phyloP scores from a whole-genome alignment of 1,140 invertebrate genomes.

The Musca vetustissima region DNA sequence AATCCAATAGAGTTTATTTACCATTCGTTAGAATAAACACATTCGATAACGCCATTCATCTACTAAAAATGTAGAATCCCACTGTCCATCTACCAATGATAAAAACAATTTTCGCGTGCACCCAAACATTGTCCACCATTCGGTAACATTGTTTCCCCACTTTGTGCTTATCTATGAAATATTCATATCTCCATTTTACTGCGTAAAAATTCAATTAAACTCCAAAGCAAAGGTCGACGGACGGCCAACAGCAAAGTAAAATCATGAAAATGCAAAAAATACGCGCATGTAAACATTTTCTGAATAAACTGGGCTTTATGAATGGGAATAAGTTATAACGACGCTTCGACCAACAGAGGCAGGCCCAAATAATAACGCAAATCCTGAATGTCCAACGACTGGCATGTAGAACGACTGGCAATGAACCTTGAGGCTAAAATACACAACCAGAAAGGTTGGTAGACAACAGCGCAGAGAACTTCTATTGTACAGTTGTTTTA shows the following conservation, averaged over 20 bases:
- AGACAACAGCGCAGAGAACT: neutral
- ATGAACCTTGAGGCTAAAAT: constrained; percentile 17
- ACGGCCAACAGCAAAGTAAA: neutral
- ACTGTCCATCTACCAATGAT: too few relatives aligned
- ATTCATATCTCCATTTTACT: constrained; percentile 2
- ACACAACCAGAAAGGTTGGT: neutral
- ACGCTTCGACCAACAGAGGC: neutral
- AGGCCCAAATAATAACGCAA: neutral
- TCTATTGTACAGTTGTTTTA: constrained; percentile 3
- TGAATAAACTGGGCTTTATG: neutral
- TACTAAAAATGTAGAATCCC: too few relatives aligned
- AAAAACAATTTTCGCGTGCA: too few relatives aligned
- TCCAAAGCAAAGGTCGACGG: neutral
- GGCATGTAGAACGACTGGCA: neutral
- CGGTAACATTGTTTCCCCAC: neutral
- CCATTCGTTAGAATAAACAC: too few relatives aligned
- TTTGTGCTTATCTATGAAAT: constrained; percentile 5
- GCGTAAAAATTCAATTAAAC: constrained; percentile 11
- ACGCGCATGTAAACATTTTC: neutral
- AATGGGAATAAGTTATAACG: neutral
- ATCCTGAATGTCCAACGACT: too few relatives aligned
- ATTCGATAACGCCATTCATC: too few relatives aligned
- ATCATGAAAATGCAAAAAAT: neutral
- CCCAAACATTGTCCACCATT: too few relatives aligned
- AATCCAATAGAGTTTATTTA: too few relatives aligned